Evolutionary conservation across 37 sponge, comb jelly and placozoan species (phyloP), one percentile per base, ranked within the genome.

Genomic region (Corticium candelabrum): DNA sequence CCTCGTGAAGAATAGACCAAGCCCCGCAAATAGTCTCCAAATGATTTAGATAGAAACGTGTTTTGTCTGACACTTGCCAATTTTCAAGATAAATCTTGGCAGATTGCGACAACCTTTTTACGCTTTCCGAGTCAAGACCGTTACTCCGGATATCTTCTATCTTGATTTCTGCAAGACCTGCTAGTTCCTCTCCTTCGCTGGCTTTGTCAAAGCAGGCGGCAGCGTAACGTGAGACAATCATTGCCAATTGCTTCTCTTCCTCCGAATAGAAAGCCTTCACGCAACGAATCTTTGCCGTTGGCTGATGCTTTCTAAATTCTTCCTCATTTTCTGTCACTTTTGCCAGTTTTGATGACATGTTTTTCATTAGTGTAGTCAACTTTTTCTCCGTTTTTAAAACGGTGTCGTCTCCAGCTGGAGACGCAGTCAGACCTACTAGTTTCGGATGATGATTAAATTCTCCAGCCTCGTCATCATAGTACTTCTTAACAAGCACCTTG

Each of bases 321-420:
- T 11, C 11, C 62, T 27, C 21, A 21, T 21, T 50, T 21, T 50
- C 62, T 11, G 31, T 15, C 36, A 70, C 73, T 70, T 4, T 70
- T 4, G 29, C 73, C 73, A 70, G 36, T 32, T 70, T 70, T 5
- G 35, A 4, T 5, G 5, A 7, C 73, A 70, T 70, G 36, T 15
- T 4, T 30, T 32, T 34, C 4, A 70, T 7, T 29, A 70, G 73
- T 7, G n/a, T 15, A 70, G 5, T 70, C 34, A 70, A n/a, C 35
- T 70, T 4, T 4, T 15, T 4, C n/a, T n/a, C 29, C n/a, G 73
- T 70, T 4, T 4, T 70, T 29, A 5, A 5, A 7, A 70, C 73
- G 34, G 7, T 15, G 29, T 33, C n/a, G 7, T 70, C 29, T n/a
- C 73, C 73, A 70, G 73, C 73, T 7, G 73, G 73, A 70, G 73